These are phyloP conservation scores for Caenorhabditis briggsae DNA, from an alignment of 1,140 invertebrate species.

Conservation along the genomic window DNA sequence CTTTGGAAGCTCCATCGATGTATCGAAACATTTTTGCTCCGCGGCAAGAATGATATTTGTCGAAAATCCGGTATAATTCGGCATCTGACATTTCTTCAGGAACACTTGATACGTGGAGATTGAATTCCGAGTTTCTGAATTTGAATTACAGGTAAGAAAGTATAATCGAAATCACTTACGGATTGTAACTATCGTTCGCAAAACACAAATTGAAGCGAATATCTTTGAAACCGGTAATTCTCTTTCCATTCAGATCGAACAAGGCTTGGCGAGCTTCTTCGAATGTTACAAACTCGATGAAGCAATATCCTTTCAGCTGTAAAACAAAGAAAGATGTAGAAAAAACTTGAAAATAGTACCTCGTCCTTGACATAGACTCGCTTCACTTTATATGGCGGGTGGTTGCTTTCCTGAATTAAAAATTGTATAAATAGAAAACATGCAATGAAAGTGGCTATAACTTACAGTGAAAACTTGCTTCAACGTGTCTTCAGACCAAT, in stretches of 20 bases:
- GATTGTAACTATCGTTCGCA: constrained; percentile 72
- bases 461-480: constrained; percentile 67
- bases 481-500: constrained; percentile 73
- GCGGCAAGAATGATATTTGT: constrained; percentile 71
- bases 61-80: constrained; percentile 23
- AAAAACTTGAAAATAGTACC: constrained; percentile 36
- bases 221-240: constrained; percentile 68
- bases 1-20: constrained; percentile 70
- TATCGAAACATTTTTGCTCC: constrained; percentile 76
- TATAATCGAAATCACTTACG: constrained; percentile 38
- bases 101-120: constrained; percentile 61
- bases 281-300: constrained; percentile 71
- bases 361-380: constrained; percentile 36
- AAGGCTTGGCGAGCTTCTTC: constrained; percentile 71
- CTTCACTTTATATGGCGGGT: constrained; percentile 29
- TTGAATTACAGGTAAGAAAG: constrained; percentile 1
- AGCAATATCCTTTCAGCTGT: constrained; percentile 71
- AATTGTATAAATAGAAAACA: background rate
- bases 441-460: constrained; percentile 25
- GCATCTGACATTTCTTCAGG: constrained; percentile 8
- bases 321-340: constrained; percentile 19
- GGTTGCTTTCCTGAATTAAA: background rate
- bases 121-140: constrained; percentile 71
- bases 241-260: constrained; percentile 70
- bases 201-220: constrained; percentile 74